A percentile compares a stretch with the other conserved stretches of the same genome.
Evolutionary conservation across 2,888 invertebrate species (phyloP).

Genomic region (Nebria brevicollis): DNA sequence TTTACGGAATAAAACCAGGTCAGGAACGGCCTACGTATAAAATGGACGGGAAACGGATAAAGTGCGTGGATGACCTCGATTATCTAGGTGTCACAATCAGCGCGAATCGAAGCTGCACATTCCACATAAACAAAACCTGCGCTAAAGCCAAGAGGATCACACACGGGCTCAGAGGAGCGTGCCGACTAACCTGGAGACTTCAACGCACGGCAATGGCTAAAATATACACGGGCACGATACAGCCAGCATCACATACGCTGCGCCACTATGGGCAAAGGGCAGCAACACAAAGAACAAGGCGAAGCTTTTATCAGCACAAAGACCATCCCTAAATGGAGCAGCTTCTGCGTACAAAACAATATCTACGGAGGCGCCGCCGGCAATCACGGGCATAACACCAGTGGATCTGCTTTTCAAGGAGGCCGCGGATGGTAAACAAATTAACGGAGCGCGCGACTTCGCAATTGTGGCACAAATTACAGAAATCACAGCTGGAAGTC

Average conservation of each 20-base stretch:
- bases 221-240: slow-evolving; percentile 41
- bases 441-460: neutral
- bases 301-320: slow-evolving; percentile 14
- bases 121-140: slow-evolving; percentile 1
- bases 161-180: slow-evolving; percentile 28
- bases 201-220: slow-evolving; percentile 10
- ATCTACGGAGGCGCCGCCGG: no score
- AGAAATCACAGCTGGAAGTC: neutral
- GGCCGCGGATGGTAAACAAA: neutral
- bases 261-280: slow-evolving; percentile 34
- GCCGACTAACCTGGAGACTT: slow-evolving; percentile 33
- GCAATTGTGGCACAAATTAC: no score
- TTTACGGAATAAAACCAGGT: slow-evolving; percentile 33
- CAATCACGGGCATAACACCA: no score
- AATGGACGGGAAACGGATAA: slow-evolving; percentile 19
- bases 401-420: no score
- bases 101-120: slow-evolving; percentile 21
- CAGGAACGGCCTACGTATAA: slow-evolving; percentile 40
- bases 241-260: slow-evolving; percentile 41
- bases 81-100: slow-evolving; percentile 39
- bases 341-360: no score
- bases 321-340: slow-evolving; percentile 13
- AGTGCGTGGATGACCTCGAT: slow-evolving; percentile 31
- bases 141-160: slow-evolving; percentile 15
- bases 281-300: slow-evolving; percentile 3